Evolutionary conservation across 1,140 invertebrate species (phyloP).

Genomic region (Cydia fagiglandana): DNA sequence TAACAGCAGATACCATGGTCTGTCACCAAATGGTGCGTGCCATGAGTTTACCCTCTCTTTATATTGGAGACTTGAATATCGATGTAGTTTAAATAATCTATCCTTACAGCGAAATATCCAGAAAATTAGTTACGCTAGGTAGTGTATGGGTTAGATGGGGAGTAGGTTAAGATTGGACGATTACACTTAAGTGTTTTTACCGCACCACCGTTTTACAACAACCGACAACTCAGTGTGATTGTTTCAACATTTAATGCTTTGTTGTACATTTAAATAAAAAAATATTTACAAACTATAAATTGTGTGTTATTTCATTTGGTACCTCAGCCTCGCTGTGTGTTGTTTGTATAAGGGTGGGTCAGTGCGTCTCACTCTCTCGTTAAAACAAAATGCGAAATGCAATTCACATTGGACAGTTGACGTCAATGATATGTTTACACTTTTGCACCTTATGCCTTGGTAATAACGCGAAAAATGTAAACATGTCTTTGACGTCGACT

Average conservation of each 20-base stretch:
- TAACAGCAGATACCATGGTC: neutral
- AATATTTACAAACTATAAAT: neutral
- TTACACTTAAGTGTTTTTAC: slow-evolving; percentile 28
- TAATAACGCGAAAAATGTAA: too few relatives aligned
- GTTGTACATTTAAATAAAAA: slow-evolving; percentile 27
- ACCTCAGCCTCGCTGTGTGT: too few relatives aligned
- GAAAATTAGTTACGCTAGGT: slow-evolving; percentile 9
- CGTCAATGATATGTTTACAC: too few relatives aligned
- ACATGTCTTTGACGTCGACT: too few relatives aligned
- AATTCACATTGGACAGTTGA: too few relatives aligned
- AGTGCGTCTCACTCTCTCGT: too few relatives aligned
- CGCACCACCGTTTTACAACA: slow-evolving; percentile 23
- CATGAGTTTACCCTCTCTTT: too few relatives aligned
- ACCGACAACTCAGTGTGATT: slow-evolving; percentile 17
- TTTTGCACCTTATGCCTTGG: too few relatives aligned
- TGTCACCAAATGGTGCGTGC: neutral
- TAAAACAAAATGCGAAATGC: too few relatives aligned
- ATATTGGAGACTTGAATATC: neutral
- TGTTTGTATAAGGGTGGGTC: too few relatives aligned
- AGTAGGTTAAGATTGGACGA: slow-evolving; percentile 23
- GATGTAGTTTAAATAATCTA: neutral
- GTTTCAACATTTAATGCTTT: slow-evolving; percentile 12
- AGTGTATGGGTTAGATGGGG: neutral
- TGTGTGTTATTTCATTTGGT: neutral
- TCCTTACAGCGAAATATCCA: neutral